phyloP scores from a whole-genome alignment of 1,140 invertebrate genomes.

The Augochlora pura region DNA sequence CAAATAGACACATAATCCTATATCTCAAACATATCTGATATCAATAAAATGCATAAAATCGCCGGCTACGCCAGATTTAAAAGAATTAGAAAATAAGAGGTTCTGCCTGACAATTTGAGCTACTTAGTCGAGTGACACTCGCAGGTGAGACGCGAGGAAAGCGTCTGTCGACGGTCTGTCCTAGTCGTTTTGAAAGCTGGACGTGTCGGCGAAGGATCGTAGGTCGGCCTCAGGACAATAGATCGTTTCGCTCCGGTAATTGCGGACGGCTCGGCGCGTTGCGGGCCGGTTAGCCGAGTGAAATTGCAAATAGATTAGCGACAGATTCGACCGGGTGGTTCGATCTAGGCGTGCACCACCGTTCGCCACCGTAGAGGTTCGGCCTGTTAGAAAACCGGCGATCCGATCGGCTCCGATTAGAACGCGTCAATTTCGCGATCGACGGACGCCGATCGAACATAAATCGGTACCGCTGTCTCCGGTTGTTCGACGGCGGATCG shows the following conservation, averaged over 20 bases:
- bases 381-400: neutral
- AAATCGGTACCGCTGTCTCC: constrained; percentile 16
- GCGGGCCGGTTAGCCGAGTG: neutral
- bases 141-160: neutral
- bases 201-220: neutral
- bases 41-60: no score
- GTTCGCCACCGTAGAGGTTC: neutral
- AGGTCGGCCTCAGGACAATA: constrained; percentile 22
- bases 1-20: no score
- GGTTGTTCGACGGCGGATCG: constrained; percentile 17
- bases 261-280: neutral
- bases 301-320: neutral
- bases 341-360: no score
- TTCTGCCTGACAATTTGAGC: no score
- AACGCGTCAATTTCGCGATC: constrained; percentile 40
- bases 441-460: neutral
- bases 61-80: no score
- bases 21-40: no score
- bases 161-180: no score
- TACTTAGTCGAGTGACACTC: no score
- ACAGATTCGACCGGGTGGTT: neutral
- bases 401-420: constrained; percentile 2
- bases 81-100: no score
- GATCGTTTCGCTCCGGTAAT: constrained; percentile 27
- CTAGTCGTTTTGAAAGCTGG: no score